phyloP scores from a whole-genome alignment of 2,797 vertebrate genomes.

The Takifugu ocellatus region DNA sequence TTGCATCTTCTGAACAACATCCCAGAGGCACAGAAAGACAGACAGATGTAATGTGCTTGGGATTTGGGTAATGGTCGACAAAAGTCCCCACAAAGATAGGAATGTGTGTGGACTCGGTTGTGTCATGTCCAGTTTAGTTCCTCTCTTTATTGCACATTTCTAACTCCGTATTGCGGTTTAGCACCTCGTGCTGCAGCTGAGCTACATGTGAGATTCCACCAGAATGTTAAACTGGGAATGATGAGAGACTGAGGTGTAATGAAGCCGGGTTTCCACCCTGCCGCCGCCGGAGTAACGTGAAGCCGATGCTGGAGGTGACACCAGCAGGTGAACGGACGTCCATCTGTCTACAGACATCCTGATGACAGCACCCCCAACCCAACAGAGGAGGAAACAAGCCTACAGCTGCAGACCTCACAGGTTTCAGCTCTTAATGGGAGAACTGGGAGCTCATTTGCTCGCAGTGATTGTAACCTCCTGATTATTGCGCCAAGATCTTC shows the following conservation, averaged over 20 bases:
- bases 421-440: too few relatives aligned
- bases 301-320: conserved; percentile 55
- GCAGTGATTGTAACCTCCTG: too few relatives aligned
- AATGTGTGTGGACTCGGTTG: too few relatives aligned
- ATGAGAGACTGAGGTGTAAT: conserved; percentile 44
- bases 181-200: neutral
- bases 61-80: too few relatives aligned
- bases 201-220: conserved; percentile 14
- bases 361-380: conserved; percentile 60
- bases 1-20: conserved; percentile 21
- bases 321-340: conserved; percentile 65
- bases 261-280: conserved; percentile 36
- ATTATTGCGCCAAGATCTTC: too few relatives aligned
- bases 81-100: too few relatives aligned
- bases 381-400: conserved; percentile 10
- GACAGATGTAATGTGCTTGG: neutral
- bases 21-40: conserved; percentile 3
- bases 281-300: conserved; percentile 61
- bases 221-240: conserved; percentile 28
- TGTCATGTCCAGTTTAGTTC: neutral
- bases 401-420: conserved; percentile 1
- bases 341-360: conserved; percentile 62
- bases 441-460: too few relatives aligned
- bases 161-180: neutral
- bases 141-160: neutral